A percentile compares a stretch with the other conserved stretches of the same genome.
Conservation (phyloP, 1,140 invertebrate genomes). For the Anastatus disparis region DNA sequence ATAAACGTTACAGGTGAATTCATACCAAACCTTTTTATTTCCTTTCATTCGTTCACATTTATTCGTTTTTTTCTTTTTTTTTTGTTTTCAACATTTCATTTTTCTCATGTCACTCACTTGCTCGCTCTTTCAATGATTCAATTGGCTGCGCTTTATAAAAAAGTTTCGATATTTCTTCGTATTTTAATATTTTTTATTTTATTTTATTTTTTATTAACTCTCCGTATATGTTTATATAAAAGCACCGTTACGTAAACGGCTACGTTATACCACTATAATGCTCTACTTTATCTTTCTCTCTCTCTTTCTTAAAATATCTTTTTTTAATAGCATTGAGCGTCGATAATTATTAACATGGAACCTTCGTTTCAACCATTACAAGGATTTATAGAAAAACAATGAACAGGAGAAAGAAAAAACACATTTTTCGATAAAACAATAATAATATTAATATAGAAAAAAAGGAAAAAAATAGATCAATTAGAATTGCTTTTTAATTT, state of each 20-base stretch:
- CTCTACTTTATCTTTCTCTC: conserved; percentile 29
- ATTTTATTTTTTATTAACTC: conserved; percentile 7
- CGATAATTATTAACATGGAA: conserved; percentile 31
- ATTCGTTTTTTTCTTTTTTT: neutral
- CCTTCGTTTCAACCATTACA: too few relatives aligned
- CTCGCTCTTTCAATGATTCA: conserved; percentile 35
- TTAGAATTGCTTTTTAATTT: too few relatives aligned
- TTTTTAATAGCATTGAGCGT: conserved; percentile 28
- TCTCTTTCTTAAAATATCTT: conserved; percentile 26
- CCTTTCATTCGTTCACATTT: neutral
- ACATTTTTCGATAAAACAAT: too few relatives aligned
- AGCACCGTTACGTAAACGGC: conserved; percentile 46
- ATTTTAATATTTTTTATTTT: conserved; percentile 25
- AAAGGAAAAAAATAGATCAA: too few relatives aligned
- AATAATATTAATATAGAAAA: conserved; percentile 10
- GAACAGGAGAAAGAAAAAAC: too few relatives aligned
- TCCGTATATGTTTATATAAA: conserved; percentile 37
- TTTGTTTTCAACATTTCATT: neutral
- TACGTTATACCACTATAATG: conserved; percentile 40
- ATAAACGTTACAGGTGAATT: conserved; percentile 10
- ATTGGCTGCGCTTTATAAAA: conserved; percentile 38
- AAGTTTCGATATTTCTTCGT: conserved; percentile 54
- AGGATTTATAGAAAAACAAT: too few relatives aligned
- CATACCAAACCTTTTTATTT: neutral
- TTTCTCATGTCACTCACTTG: neutral